Conservation (phyloP, 2,888 invertebrate genomes). For the Herminia tarsipennalis region DNA sequence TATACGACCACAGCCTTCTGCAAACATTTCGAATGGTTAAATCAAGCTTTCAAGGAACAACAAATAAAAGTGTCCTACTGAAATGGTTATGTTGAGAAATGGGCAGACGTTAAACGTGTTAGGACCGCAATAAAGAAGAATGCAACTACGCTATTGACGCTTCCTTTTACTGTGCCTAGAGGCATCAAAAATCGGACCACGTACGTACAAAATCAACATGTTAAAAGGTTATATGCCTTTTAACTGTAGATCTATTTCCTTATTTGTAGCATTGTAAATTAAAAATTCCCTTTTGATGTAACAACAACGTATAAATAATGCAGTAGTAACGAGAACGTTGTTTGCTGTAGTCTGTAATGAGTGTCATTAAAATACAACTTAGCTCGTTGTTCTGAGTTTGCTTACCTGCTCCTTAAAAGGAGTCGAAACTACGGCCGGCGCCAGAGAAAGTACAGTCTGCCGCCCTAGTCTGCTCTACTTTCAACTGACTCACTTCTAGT, state of each 20-base stretch:
- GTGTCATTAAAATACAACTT: conserved; percentile 36
- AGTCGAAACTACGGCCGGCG: conserved; percentile 33
- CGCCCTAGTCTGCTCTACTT: conserved; percentile 23
- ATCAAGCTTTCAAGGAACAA: conserved; percentile 57
- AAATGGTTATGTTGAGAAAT: conserved; percentile 60
- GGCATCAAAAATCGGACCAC: conserved; percentile 15
- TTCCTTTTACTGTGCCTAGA: conserved; percentile 24
- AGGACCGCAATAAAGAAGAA: conserved; percentile 55
- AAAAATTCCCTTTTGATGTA: conserved; percentile 15
- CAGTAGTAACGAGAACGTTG: conserved; percentile 20
- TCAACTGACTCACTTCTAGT: conserved; percentile 29
- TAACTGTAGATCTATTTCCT: conserved; percentile 12
- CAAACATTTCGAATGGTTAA: conserved; percentile 56
- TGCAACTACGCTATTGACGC: conserved; percentile 42
- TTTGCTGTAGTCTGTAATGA: conserved; percentile 30
- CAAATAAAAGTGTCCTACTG: conserved; percentile 62
- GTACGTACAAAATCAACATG: conserved; percentile 17
- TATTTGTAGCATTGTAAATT: conserved; percentile 23
- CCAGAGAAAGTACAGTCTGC: conserved; percentile 34
- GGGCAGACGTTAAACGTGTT: conserved; percentile 59
- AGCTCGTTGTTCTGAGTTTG: conserved; percentile 27
- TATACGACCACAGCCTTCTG: conserved; percentile 43
- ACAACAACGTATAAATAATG: background rate
- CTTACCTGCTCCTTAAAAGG: conserved; percentile 43
- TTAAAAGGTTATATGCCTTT: conserved; percentile 18